These are phyloP conservation scores for Epistrophe eligans DNA, from an alignment of 2,888 invertebrate species.

Conservation along the genomic window DNA sequence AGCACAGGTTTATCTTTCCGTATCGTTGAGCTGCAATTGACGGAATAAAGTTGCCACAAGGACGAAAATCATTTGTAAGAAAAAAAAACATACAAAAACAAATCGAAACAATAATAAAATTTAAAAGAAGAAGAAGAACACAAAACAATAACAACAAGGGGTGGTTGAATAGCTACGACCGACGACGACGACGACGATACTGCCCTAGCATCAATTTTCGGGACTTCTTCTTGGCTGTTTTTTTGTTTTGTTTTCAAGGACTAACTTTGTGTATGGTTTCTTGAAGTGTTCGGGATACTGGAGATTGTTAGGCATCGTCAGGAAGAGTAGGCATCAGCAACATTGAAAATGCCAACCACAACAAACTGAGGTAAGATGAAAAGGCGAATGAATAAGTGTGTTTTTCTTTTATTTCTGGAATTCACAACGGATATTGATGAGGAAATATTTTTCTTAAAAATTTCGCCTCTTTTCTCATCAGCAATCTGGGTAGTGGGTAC, in stretches of 20 bases:
- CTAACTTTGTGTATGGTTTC: constrained; percentile 49
- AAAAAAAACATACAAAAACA: constrained; percentile 12
- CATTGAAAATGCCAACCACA: constrained; percentile 38
- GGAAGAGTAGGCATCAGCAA: constrained; percentile 10
- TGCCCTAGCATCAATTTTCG: constrained; percentile 42
- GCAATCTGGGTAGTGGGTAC: neutral
- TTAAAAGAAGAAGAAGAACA: constrained; percentile 41
- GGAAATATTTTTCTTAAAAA: constrained; percentile 58
- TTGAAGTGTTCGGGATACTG: neutral
- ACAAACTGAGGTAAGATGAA: constrained; percentile 65
- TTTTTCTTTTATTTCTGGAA: constrained; percentile 37
- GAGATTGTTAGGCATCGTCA: neutral
- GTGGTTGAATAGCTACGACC: constrained; percentile 50
- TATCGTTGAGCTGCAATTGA: constrained; percentile 68
- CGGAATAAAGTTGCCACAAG: constrained; percentile 64
- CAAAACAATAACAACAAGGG: constrained; percentile 20
- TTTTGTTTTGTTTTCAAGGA: constrained; percentile 31
- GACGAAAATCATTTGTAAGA: constrained; percentile 56
- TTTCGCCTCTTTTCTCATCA: constrained; percentile 16
- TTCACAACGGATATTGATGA: constrained; percentile 67
- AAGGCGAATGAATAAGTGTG: constrained; percentile 52
- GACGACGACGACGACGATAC: neutral
- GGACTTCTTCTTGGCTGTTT: constrained; percentile 4
- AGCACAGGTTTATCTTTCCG: constrained; percentile 66
- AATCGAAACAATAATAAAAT: constrained; percentile 65